Evolutionary conservation across 2,113 vertebrate species (phyloP), one percentile per base, ranked within the genome.

Genomic region (Etheostoma cragini): DNA sequence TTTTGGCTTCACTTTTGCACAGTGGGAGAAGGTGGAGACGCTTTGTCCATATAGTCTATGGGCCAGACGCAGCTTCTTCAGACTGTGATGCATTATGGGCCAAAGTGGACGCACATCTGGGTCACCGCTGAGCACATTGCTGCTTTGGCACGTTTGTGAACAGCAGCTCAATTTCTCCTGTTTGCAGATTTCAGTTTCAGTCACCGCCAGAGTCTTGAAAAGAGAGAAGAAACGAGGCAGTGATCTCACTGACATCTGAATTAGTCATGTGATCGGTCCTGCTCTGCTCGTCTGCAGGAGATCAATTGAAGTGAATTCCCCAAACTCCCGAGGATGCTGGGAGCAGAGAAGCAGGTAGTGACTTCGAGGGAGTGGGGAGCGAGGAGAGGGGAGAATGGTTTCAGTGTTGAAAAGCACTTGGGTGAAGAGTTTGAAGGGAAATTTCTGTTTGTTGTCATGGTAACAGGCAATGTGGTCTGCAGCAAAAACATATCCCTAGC

Each of bases 361-460:
- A 80, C 70, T 83, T 70, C 22, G 56, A 65, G 81, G 63, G 76
- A 57, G 33, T 56, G n/a, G 65, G 38, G 70, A 58, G 50, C 16
- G 49, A 76, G 56, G 79, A 74, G 57, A n/a, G 57, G 56, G n/a
- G 46, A 63, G 75, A 80, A 66, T 35, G 74, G 68, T 69, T 89
- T 89, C 82, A 58, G 74, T 82, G 86, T 86, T 80, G 85, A 90
- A 86, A 91, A 91, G 80, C 91, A 89, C 89, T 92, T 86, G 89
- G 80, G 86, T 88, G 90, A 93, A 92, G 92, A 89, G 89, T 86
- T 87, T 91, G 89, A 90, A 88, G 86, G 88, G 89, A 92, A 92
- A 93, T 91, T 91, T 95, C 90, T 91, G 91, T 95, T 94, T 93
- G 95, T 96, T 93, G 94, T 95, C 95, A 96, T 96, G 95, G 95